Evolutionary conservation across 2,113 vertebrate genomes (phyloP).

Genomic region (Forbesichthys agassizii): DNA sequence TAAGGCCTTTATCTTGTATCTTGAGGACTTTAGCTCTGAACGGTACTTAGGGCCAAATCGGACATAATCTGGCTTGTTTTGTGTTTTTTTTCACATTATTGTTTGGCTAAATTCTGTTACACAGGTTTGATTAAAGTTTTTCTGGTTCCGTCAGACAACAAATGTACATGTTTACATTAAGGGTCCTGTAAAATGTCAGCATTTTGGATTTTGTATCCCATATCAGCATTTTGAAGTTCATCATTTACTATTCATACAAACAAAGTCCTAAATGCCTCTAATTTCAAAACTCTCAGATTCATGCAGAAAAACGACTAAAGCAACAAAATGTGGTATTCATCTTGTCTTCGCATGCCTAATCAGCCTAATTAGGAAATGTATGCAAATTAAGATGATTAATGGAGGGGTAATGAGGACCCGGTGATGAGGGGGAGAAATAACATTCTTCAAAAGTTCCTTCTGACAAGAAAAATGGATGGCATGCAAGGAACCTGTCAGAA

Average conservation of each 20-base stretch:
- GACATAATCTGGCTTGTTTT: too few species aligned
- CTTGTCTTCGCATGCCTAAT: slow-evolving; percentile 43
- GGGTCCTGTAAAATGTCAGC: too few species aligned
- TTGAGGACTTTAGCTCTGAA: too few species aligned
- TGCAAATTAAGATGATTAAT: slow-evolving; percentile 52
- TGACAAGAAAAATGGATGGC: slow-evolving; percentile 55
- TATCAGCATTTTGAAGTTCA: neutral
- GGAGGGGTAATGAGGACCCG: slow-evolving; percentile 37
- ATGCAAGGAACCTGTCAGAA: slow-evolving; percentile 26
- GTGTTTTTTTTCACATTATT: too few species aligned
- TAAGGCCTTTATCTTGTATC: too few species aligned
- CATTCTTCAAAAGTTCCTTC: slow-evolving; percentile 47
- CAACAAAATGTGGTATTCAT: slow-evolving; percentile 26
- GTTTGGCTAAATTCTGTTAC: too few species aligned
- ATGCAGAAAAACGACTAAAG: slow-evolving; percentile 3
- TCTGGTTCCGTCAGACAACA: too few species aligned
- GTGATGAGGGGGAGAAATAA: slow-evolving; percentile 31
- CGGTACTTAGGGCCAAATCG: too few species aligned
- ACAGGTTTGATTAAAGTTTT: too few species aligned
- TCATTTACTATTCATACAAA: neutral
- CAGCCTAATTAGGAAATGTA: slow-evolving; percentile 55
- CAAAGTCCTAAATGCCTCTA: neutral
- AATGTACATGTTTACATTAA: too few species aligned
- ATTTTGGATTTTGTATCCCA: too few species aligned
- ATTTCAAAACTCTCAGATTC: neutral